Percentiles rank a stretch among this genome's conserved stretches.
phyloP scores from a whole-genome alignment of 2,797 vertebrate genomes.

The Huso huso region DNA sequence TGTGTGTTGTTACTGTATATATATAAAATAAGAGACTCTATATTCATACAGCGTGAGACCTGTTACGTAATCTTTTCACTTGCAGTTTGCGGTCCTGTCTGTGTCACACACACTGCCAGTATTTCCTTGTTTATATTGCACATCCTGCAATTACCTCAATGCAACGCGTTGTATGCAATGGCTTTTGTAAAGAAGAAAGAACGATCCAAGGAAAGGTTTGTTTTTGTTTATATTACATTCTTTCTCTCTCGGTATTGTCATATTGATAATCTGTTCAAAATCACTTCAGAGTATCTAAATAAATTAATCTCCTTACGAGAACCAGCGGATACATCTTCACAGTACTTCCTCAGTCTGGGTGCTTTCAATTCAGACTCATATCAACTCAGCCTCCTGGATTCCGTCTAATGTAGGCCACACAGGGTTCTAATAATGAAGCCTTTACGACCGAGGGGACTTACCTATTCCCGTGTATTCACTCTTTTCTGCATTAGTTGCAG shows the following conservation, averaged over 20 bases:
- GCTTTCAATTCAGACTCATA: constrained; percentile 11
- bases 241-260: background rate
- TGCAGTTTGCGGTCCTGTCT: too few species aligned
- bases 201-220: constrained; percentile 57
- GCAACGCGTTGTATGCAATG: constrained; percentile 39
- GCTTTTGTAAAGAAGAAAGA: constrained; percentile 54
- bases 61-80: too few species aligned
- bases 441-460: too few species aligned
- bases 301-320: background rate
- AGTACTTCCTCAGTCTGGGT: constrained; percentile 9
- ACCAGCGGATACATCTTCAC: background rate
- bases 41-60: too few species aligned
- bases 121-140: constrained; percentile 24
- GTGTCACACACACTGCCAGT: background rate
- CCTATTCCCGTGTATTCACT: background rate
- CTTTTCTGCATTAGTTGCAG: background rate
- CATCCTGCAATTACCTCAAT: constrained; percentile 15
- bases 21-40: too few species aligned
- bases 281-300: too few species aligned
- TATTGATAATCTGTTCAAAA: background rate
- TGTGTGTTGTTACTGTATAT: too few species aligned
- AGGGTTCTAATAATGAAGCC: too few species aligned
- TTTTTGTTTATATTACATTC: constrained; percentile 5
- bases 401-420: constrained; percentile 11
- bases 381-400: constrained; percentile 18